phyloP scores from a whole-genome alignment of 2,113 vertebrate genomes.

The Actinemys pallida region DNA sequence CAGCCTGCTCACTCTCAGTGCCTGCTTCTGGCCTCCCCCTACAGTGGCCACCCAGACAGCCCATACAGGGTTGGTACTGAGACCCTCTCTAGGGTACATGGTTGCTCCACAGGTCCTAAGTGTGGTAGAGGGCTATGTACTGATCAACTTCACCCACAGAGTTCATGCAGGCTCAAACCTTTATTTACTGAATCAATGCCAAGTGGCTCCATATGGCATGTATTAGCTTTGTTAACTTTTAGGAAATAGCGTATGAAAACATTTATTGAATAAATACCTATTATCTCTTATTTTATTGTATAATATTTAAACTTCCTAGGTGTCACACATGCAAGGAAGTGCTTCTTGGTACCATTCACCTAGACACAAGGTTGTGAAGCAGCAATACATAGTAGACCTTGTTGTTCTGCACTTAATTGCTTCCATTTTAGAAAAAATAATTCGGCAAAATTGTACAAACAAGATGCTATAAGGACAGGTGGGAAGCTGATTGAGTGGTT shows the following conservation, averaged over 20 bases:
- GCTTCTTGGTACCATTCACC: not conserved
- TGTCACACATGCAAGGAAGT: not conserved
- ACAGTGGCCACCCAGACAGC: not conserved
- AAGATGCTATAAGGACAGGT: constrained; percentile 7
- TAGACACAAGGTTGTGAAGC: not conserved
- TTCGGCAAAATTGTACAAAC: constrained; percentile 51
- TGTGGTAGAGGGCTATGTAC: not conserved
- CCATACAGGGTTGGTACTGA: not conserved
- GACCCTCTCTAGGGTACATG: accelerated
- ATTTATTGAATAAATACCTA: not conserved
- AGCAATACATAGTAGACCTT: not conserved
- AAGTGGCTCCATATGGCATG: not conserved
- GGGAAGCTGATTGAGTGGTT: constrained; percentile 34
- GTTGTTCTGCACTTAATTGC: not conserved
- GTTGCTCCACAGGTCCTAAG: not conserved
- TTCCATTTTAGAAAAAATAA: constrained; percentile 39
- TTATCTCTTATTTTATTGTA: not conserved
- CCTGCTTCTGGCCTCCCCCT: not conserved
- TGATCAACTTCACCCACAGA: not conserved
- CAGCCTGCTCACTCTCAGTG: not conserved
- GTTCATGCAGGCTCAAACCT: not conserved
- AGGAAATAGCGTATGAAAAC: accelerated
- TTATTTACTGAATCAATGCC: not conserved
- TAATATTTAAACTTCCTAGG: not conserved
- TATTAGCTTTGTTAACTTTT: not conserved